Base-by-base conservation (phyloP, 2,888 invertebrate species). In the Cataglyphis cursor region DNA sequence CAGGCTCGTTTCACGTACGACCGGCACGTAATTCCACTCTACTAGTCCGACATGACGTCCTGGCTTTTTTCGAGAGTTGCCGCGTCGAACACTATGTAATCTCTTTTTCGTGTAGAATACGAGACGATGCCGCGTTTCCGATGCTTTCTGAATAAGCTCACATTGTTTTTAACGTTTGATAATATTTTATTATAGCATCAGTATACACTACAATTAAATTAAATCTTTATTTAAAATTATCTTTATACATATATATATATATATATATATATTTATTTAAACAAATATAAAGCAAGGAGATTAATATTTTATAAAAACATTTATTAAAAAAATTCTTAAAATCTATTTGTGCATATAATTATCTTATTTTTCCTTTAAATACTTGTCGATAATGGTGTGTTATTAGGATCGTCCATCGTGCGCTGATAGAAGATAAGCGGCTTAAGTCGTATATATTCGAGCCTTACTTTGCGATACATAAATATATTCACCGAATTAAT, bases 1-100 rank as follows among this genome's bases (percentile, higher is more conserved):
- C 89, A 48, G 70, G 83, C 41, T 88, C 72, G 85, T 89, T 88
- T 89, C 88, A 89, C 84, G 87, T 88, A 85, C 84, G 85, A 88
- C 51, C 73, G 21, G 81, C 88, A 88, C 87, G 86, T 88, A 82
- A 75, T 48, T 76, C 59, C 72, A 80, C 78, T 80, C 24, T 44
- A n/a, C 44, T 35, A 44, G 70, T 72, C 70, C 84, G 75, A 76
- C 82, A 83, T 62, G 81, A 78, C 74, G 76, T 82, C 74, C 68
- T 54, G 54, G 21, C 66, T 82, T 89, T 72, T 84, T 85, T 51
- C 66, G 51, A 38, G 59, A 75, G 66, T 54, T 59, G 44, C 62
- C 51, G 62, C 51, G 70, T 83, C 72, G 75, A 83, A 66, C 84
- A 81, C 21, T 70, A 48, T 66, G 81, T 87, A 82, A 87, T 82